Percentiles rank a stretch among this genome's conserved stretches.
These are phyloP conservation scores for Drosophila anomalata DNA, from an alignment of 2,888 invertebrate genomes.

Conservation along the genomic window DNA sequence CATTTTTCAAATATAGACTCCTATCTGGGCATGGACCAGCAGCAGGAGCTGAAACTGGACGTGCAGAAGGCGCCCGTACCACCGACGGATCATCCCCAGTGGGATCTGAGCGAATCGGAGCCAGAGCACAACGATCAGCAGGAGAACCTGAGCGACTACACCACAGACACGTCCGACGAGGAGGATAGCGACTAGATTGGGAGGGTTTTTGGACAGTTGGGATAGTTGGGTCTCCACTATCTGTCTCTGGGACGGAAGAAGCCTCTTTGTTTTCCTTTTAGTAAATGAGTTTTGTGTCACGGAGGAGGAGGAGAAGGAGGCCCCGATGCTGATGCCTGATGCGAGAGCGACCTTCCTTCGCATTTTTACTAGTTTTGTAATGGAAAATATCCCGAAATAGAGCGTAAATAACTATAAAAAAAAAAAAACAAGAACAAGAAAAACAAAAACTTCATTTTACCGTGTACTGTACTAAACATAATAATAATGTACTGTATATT, in stretches of 20 bases:
- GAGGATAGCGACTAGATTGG: constrained; percentile 84
- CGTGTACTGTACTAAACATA: constrained; percentile 74
- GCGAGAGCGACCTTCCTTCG: constrained; percentile 43
- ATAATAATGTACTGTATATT: constrained; percentile 80
- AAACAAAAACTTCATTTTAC: constrained; percentile 63
- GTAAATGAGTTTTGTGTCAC: constrained; percentile 70
- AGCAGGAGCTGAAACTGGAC: constrained; percentile 97
- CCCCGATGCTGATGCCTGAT: too few species aligned
- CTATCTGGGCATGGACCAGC: constrained; percentile 98
- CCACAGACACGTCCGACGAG: constrained; percentile 88
- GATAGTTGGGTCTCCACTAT: constrained; percentile 1
- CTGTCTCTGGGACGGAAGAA: constrained; percentile 15
- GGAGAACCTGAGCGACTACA: constrained; percentile 87
- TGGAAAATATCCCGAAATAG: constrained; percentile 69
- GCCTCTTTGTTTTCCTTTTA: constrained; percentile 51
- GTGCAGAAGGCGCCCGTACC: constrained; percentile 97
- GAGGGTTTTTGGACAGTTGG: not conserved
- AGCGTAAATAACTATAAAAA: constrained; percentile 65
- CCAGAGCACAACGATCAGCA: constrained; percentile 87
- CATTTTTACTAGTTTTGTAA: constrained; percentile 82
- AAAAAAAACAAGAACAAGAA: not conserved
- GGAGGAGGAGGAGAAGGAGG: constrained; percentile 22
- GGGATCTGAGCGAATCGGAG: constrained; percentile 98
- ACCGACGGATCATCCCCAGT: constrained; percentile 97
- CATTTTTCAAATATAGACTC: constrained; percentile 87